These are phyloP conservation scores for Myrmecobius fasciatus DNA, from an alignment of 2,113 vertebrate species.

Conservation along the genomic window DNA sequence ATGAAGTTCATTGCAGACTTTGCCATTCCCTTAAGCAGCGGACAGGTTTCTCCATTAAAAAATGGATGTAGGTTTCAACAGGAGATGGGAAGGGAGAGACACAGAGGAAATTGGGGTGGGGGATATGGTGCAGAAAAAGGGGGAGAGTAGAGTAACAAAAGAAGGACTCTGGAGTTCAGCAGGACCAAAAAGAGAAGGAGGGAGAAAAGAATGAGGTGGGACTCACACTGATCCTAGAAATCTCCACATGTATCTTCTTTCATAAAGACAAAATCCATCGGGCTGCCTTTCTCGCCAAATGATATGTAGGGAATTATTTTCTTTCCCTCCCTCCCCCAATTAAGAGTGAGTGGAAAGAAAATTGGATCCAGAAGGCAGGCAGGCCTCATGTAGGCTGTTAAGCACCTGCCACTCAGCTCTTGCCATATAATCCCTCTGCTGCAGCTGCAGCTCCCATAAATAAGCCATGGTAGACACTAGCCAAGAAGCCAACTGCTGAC, in stretches of 20 bases:
- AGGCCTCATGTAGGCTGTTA: neutral
- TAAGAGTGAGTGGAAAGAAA: conserved; percentile 10
- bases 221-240: neutral
- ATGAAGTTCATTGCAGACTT: neutral
- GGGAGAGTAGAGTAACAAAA: neutral
- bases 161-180: neutral
- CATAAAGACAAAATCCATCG: neutral
- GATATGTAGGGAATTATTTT: neutral
- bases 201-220: neutral
- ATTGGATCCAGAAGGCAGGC: conserved; percentile 14
- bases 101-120: neutral
- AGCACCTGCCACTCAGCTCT: conserved; percentile 13
- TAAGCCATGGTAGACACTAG: neutral
- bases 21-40: neutral
- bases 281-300: neutral
- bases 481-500: neutral
- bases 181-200: neutral
- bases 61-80: neutral
- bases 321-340: neutral
- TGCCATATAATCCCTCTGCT: neutral
- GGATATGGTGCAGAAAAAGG: neutral
- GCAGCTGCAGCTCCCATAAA: neutral
- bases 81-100: neutral
- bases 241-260: neutral
- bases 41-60: neutral